Evolutionary conservation across 1,140 invertebrate species (phyloP).

Genomic region (Dermatophagoides farinae): DNA sequence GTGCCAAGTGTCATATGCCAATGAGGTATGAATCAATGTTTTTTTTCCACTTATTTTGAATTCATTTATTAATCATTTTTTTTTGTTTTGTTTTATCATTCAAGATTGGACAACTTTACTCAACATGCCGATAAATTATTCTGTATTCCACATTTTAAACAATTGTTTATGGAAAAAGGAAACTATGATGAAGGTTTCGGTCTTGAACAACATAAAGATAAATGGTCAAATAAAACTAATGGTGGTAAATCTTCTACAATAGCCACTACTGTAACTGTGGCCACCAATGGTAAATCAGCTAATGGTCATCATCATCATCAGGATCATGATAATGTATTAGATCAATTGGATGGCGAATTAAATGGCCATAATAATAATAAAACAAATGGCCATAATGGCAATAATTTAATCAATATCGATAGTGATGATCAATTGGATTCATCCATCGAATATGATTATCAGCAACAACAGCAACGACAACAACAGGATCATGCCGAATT

Average conservation of each 20-base stretch:
- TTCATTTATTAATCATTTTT: neutral
- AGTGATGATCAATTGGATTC: neutral
- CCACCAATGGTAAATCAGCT: conserved; percentile 16
- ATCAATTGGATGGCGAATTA: neutral
- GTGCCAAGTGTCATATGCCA: conserved; percentile 49
- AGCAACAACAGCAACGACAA: neutral
- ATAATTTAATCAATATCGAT: neutral
- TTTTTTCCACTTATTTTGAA: conserved; percentile 5
- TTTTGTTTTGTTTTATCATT: neutral
- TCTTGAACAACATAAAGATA: conserved; percentile 29
- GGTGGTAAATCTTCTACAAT: conserved; percentile 15
- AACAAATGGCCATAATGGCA: neutral
- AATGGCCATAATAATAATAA: conserved; percentile 9
- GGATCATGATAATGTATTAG: neutral
- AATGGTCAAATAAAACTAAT: conserved; percentile 23
- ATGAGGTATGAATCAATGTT: conserved; percentile 38
- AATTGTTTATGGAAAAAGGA: conserved; percentile 50
- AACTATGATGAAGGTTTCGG: conserved; percentile 62
- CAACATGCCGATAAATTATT: conserved; percentile 67
- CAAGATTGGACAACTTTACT: conserved; percentile 64
- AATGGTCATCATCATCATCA: conserved; percentile 14
- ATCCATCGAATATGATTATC: neutral
- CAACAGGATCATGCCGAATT: neutral
- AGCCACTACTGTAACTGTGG: neutral
- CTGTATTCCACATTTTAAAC: conserved; percentile 80